Base-by-base conservation (phyloP, 2,888 invertebrate species). In the Acrobeloides nanus region DNA sequence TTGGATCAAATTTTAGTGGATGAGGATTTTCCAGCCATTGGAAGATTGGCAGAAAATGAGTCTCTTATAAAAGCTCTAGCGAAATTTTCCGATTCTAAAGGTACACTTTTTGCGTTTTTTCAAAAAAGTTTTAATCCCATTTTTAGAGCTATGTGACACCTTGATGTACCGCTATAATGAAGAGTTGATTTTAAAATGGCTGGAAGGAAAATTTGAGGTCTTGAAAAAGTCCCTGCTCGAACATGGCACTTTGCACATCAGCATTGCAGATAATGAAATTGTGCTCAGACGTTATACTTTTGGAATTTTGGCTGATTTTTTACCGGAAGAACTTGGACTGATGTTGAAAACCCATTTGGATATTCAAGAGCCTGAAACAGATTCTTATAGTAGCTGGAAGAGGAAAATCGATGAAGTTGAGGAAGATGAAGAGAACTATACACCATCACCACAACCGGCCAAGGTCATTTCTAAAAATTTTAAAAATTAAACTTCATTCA, bases 1-100 rank as follows among this genome's bases (percentile, higher is more conserved):
- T 38, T 62, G 37, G 56, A 53, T 10, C 59, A 64, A 27, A 56
- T 62, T 12, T 33, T 66, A n/a, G 25, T 20, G n/a, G 64, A 62
- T 42, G 54, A 52, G 2, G 33, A 47, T 6, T 40, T 43, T n/a
- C 49, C 51, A 7, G 55, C 32, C 1, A 52, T 60, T 15, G 23
- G 37, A 34, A 27, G 40, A 12, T 31, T 65, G 38, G 17, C 26
- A 12, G 39, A 21, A 12, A 61, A 59, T 41, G 38, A 53, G 26
- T 44, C 48, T 26, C 25, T 64, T 21, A 18, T 50, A 34, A 46
- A 42, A 29, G 29, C 51, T 24, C 24, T 64, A 18, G 46, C 56
- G 18, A 35, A 25, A 4, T 51, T 60, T 7, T 37, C 56, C 1
- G 61, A 64, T 38, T 34, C 42, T 2, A 58, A 60, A 51, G 59